Base-by-base conservation (phyloP, 1,140 invertebrate genomes). In the Hyphantria cunea region DNA sequence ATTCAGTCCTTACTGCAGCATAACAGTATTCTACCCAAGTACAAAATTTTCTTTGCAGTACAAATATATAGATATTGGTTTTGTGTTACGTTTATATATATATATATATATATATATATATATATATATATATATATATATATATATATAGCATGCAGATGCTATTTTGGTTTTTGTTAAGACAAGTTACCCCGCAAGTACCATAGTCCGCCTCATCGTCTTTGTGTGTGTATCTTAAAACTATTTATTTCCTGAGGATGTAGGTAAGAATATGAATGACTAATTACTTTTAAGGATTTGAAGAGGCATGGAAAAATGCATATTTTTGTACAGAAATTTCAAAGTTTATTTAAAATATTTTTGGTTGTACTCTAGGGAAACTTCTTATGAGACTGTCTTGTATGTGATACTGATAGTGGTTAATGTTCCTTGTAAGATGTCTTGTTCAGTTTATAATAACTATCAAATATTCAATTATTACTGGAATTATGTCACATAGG, bases 351-450 rank as follows among this genome's bases (percentile, higher is more conserved):
- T 62, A 49, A 49, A 50, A 60, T 11, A 44, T 59, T 66, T 64
- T 74, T 65, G 63, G 58, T 70, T 67, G 52, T 66, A 64, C 52
- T 61, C 58, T 70, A 62, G 58, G 54, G 59, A 52, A 65, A 66
- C 55, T 64, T 68, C 42, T 64, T 55, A 68, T 56, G 62, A 72
- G 72, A 74, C 72, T 74, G 72, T 74, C 60, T 62, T 51, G 62
- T 56, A 68, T 74, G 72, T 74, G 72, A 74, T 74, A 74, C 58
- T 68, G 62, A 56, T 72, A 68, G 66, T 64, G 31, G 41, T 62
- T 25, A 51, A 61, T 53, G 31, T 62, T 62, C 41, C 49, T 62
- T 53, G 51, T 62, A 62, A 62, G 55, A 48, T 58, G 44, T 49
- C 55, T 58, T 48, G 44, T 44, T 58, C n/a, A 42, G 55, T 49